Conservation (phyloP, 2,797 vertebrate species). For the Poeciliopsis gracilis region DNA sequence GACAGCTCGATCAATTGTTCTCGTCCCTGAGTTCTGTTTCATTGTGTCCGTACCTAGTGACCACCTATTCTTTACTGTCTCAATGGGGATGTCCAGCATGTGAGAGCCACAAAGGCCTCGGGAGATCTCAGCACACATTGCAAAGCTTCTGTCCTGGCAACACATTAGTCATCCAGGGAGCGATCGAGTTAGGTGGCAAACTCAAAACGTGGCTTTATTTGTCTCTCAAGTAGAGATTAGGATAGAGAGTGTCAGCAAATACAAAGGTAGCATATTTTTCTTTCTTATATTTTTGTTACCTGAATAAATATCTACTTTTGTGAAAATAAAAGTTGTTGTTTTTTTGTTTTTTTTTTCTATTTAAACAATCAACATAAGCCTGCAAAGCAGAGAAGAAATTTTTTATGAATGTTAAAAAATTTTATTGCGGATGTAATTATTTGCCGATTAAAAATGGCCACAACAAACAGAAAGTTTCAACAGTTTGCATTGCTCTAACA, state of each 20-base stretch:
- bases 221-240: conserved; percentile 59
- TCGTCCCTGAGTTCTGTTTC: conserved; percentile 81
- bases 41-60: conserved; percentile 87
- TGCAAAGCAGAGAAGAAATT: conserved; percentile 39
- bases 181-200: conserved; percentile 57
- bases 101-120: conserved; percentile 82
- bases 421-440: conserved; percentile 40
- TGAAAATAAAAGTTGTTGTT: conserved; percentile 17
- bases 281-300: conserved; percentile 49
- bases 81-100: conserved; percentile 85
- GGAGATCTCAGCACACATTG: conserved; percentile 80
- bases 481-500: conserved; percentile 32
- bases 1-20: conserved; percentile 87
- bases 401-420: conserved; percentile 49
- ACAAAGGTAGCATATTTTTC: conserved; percentile 48
- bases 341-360: conserved; percentile 32
- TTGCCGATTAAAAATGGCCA: conserved; percentile 28
- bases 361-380: conserved; percentile 51
- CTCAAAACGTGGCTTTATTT: conserved; percentile 67
- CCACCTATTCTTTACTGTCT: conserved; percentile 89
- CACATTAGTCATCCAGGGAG: conserved; percentile 82
- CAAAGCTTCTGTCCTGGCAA: conserved; percentile 82
- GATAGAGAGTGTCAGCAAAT: conserved; percentile 40
- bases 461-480: conserved; percentile 35
- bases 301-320: conserved; percentile 34